Evolutionary conservation across 2,797 vertebrate genomes (phyloP), one percentile per base, ranked within the genome.

Genomic region (Apogon talboti): DNA sequence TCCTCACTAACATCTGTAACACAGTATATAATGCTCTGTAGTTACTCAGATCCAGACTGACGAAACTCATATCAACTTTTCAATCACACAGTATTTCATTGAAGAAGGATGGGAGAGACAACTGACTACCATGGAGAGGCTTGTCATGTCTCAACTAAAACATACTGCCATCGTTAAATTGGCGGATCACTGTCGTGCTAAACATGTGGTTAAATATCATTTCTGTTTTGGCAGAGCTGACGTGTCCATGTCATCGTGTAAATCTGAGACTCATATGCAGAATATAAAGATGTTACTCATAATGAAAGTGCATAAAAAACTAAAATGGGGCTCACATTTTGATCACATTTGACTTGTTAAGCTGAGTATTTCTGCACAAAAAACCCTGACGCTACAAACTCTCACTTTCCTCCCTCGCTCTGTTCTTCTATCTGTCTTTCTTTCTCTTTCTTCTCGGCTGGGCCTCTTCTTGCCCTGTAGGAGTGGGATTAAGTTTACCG

Each of bases 401-500:
- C 54, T 74, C 43, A 28, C 77, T 61, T 69, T 52, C 54, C 65
- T 73, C 48, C 47, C 55, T 65, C 5, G 6, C 55, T 66, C 56
- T 59, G 15, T 55, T 66, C 66, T 56, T 37, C 45, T 53, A 9
- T 69, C 52, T 74, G 45, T 78, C 65, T 73, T 51, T 71, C 55
- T 61, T 43, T 74, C 44, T 76, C 65, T 75, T 58, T 71, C 56
- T 63, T 74, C 61, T 66, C 65, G 40, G 56, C 48, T 9, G 71
- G 66, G 66, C 67, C 81, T 76, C 66, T 66, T 38, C 41, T 50
- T 78, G 79, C 78, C 79, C 72, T 47, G 73, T 78, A 69, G 81
- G 78, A 76, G 71, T 57, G 58, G 79, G 78, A 89, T 89, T 89
- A 86, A 71, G 59, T 87, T 87, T 74, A 16, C 78, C 56, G 61